These are phyloP conservation scores for Anadara kagoshimensis DNA, from an alignment of 1,140 invertebrate genomes.

Conservation along the genomic window DNA sequence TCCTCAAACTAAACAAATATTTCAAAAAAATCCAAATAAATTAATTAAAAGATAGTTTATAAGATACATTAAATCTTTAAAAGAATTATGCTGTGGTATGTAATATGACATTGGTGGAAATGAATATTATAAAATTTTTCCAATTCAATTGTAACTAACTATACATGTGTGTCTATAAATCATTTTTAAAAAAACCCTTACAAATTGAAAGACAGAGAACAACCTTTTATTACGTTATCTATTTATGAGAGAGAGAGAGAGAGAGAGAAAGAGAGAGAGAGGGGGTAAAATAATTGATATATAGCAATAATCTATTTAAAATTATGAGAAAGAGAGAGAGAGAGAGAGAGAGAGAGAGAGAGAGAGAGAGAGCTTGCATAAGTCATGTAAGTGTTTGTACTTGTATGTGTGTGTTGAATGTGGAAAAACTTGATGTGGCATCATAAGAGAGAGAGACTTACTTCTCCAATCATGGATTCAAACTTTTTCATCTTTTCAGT, in stretches of 20 bases:
- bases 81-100: background rate
- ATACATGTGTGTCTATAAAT: too few species aligned
- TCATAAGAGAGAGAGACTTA: slow-evolving; percentile 17
- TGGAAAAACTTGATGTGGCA: background rate
- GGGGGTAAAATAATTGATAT: background rate
- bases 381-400: too few species aligned
- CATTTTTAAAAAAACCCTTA: too few species aligned
- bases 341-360: background rate
- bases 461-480: slow-evolving; percentile 55
- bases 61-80: background rate
- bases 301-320: background rate
- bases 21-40: background rate
- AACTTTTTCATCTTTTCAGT: slow-evolving; percentile 52
- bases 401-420: background rate
- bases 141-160: too few species aligned
- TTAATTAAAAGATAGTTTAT: background rate
- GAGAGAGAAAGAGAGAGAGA: background rate
- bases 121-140: too few species aligned
- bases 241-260: background rate
- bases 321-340: background rate
- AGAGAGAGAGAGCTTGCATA: background rate
- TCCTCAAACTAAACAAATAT: slow-evolving; percentile 57
- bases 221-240: background rate
- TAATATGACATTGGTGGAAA: background rate
- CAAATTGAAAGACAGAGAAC: too few species aligned